These are phyloP conservation scores for Teleopsis dalmanni DNA, from an alignment of 1,140 invertebrate genomes.

Conservation along the genomic window DNA sequence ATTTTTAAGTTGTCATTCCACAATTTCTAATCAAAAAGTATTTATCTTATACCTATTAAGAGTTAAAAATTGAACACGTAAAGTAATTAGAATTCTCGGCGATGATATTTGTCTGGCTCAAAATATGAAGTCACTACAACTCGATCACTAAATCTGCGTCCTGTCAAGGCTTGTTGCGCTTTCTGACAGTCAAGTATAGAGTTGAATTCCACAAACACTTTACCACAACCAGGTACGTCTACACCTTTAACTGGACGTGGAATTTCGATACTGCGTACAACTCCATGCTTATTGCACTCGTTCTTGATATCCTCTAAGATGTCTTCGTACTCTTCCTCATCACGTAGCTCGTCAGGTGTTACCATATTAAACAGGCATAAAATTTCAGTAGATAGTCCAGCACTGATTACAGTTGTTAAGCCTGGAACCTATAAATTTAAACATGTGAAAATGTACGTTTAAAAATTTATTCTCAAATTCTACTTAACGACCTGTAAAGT, in stretches of 20 bases:
- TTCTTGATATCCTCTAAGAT: constrained; percentile 98
- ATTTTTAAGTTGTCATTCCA: too few relatives aligned
- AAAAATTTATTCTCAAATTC: not conserved
- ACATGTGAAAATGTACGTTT: too few relatives aligned
- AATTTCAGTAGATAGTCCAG: constrained; percentile 92
- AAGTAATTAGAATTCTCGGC: constrained; percentile 97
- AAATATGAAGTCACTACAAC: constrained; percentile 99
- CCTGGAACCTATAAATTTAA: constrained; percentile 88
- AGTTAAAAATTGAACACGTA: too few relatives aligned
- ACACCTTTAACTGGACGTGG: constrained; percentile 93
- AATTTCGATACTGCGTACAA: constrained; percentile 92
- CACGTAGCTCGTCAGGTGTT: constrained; percentile 90
- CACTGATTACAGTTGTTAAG: constrained; percentile 70
- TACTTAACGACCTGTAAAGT: constrained; percentile 50
- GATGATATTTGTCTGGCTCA: constrained; percentile 97
- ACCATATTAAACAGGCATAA: constrained; percentile 99
- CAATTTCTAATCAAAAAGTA: too few relatives aligned
- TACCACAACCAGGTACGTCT: constrained; percentile 96
- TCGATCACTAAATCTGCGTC: constrained; percentile 95
- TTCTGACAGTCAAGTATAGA: constrained; percentile 95
- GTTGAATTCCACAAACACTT: constrained; percentile 98
- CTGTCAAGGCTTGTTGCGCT: constrained; percentile 95
- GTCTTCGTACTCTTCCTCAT: constrained; percentile 99
- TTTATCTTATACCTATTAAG: too few relatives aligned
- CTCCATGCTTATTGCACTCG: constrained; percentile 97